Evolutionary conservation across 2,113 vertebrate genomes (phyloP), one percentile per base, ranked within the genome.

Genomic region (Gymnorhina tibicen): DNA sequence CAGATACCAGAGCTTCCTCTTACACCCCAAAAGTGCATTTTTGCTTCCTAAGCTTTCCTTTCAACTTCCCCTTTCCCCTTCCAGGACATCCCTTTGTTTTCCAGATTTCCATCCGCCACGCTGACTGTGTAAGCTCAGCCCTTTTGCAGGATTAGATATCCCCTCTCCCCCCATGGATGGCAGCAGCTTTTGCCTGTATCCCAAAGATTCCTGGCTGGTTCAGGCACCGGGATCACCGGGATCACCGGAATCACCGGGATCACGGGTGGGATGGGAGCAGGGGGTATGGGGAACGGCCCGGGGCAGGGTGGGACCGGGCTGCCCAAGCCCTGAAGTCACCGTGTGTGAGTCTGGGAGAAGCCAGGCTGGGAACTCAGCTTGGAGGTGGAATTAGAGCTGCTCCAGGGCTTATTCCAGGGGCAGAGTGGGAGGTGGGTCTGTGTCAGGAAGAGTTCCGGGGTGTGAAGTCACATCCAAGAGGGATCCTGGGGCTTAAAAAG

Each of bases 81-180:
- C 37, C 56, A 64, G 72, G 79, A 9, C 41, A 52, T 55, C 26
- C 28, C 14, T 52, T 69, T 58, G 55, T 80, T 72, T 63, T 30
- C 64, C 35, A 15, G 16, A 21, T 56, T 33, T 50, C 32, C 37
- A 13, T 49, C 37, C 28, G 6, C 21, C 35, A 6, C 1, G 0
- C 2, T 18, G 62, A 7, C 27, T 2, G 0, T 7, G 46, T 15
- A 3, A 23, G 16, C 68, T 55, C 9, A 24, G 16, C 50, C 59
- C 22, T 75, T 69, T 26, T 30, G 33, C 30, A 33, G 76, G 18
- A n/a, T 44, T 47, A 7, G 24, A 8, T 33, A 55, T 30, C 14
- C 28, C 22, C 8, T 33, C 32, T 66, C 3, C 26, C 15, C 4
- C n/a, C 30, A 3, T 5, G 35, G 11, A 11, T n/a, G 37, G 21